A percentile compares a stretch with the other conserved stretches of the same genome.
Conservation (phyloP, 1,140 invertebrate species). For the Aphis gossypii region DNA sequence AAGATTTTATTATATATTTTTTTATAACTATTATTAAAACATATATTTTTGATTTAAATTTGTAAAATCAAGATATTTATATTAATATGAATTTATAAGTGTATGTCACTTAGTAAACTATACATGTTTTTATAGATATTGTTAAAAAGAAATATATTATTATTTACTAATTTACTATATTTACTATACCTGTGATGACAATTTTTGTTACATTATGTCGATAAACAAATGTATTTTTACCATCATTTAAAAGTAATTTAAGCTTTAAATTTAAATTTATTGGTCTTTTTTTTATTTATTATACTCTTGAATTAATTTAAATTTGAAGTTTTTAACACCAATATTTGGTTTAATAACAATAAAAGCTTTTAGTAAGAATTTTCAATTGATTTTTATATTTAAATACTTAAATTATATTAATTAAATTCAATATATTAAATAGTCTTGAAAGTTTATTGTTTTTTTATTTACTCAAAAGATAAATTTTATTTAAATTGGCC, state of each 20-base stretch:
- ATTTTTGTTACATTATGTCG: not conserved
- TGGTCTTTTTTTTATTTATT: not conserved
- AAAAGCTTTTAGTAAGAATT: not conserved
- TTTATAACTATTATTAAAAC: not conserved
- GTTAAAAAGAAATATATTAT: not conserved
- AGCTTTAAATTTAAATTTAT: not conserved
- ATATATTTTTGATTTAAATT: not conserved
- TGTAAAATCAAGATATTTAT: not conserved
- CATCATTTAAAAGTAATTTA: not conserved
- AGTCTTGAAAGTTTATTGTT: too few relatives aligned
- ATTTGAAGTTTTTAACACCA: not conserved
- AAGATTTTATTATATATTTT: conserved; percentile 2
- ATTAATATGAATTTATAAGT: not conserved
- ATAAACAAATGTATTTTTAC: not conserved
- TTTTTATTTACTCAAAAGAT: too few relatives aligned
- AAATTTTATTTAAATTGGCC: too few relatives aligned
- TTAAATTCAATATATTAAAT: not conserved
- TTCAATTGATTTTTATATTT: not conserved
- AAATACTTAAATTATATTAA: not conserved
- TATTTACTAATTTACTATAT: not conserved
- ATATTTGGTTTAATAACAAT: not conserved
- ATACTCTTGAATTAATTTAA: not conserved
- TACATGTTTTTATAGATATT: not conserved
- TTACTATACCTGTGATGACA: not conserved
- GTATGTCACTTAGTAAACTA: not conserved